These are phyloP conservation scores for Misgurnus anguillicaudatus DNA, from an alignment of 2,113 vertebrate genomes.

Conservation along the genomic window DNA sequence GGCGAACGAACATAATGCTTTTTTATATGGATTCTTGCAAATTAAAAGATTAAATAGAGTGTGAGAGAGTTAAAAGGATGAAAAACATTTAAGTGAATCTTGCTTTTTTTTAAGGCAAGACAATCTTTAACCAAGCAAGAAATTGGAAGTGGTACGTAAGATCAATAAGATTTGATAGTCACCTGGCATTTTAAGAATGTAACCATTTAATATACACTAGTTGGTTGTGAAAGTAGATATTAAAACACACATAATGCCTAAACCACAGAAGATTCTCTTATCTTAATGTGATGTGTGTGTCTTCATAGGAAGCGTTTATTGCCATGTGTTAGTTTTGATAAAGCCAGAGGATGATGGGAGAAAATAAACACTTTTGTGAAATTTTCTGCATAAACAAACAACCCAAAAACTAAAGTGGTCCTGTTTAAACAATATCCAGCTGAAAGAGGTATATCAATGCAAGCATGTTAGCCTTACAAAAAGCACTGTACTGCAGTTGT, in stretches of 20 bases:
- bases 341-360: neutral
- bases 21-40: neutral
- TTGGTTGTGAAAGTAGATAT: neutral
- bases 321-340: slow-evolving; percentile 3
- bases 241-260: neutral
- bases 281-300: neutral
- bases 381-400: neutral
- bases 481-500: neutral
- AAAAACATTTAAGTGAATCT: neutral
- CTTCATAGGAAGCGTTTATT: neutral
- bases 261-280: neutral
- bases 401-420: too few species aligned
- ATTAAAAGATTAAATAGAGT: neutral
- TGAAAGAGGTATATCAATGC: neutral
- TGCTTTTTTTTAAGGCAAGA: slow-evolving; percentile 56
- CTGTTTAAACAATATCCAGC: too few species aligned
- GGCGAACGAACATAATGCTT: neutral
- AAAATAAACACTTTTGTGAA: neutral
- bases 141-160: slow-evolving; percentile 10
- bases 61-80: neutral
- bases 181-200: neutral
- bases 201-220: neutral
- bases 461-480: neutral
- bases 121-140: slow-evolving; percentile 27
- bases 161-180: neutral